Conservation (phyloP, 1,140 invertebrate species). For the Rhopalosiphum maidis region DNA sequence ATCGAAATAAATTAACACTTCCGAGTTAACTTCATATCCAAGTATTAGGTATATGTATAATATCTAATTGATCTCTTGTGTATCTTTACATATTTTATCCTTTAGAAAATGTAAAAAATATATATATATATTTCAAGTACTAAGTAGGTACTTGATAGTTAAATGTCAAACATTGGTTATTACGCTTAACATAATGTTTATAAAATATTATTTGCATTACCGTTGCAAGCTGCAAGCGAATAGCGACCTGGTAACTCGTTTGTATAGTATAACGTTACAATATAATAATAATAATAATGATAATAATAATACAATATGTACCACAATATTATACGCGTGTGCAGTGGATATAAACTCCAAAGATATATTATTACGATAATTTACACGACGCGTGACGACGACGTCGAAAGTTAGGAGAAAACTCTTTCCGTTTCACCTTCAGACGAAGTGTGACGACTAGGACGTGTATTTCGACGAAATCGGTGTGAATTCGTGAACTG, state of each 20-base stretch:
- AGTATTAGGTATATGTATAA: neutral
- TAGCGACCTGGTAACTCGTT: neutral
- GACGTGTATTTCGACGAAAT: neutral
- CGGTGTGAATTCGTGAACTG: neutral
- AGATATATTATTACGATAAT: neutral
- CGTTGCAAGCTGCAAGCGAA: neutral
- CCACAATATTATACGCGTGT: neutral
- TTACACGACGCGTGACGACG: conserved; percentile 28
- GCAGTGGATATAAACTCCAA: neutral
- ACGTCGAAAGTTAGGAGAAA: conserved; percentile 10
- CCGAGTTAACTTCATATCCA: neutral
- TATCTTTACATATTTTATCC: neutral
- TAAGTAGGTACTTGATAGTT: too few species aligned
- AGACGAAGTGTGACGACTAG: neutral
- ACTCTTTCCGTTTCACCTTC: conserved; percentile 20
- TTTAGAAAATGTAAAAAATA: neutral
- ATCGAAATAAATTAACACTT: neutral
- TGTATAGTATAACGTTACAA: neutral
- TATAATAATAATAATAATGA: neutral
- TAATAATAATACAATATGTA: neutral
- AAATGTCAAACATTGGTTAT: neutral
- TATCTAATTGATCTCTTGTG: neutral
- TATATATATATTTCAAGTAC: neutral
- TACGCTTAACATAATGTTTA: neutral
- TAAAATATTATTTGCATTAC: neutral